Percentiles rank a stretch among this genome's conserved stretches.
phyloP scores from a whole-genome alignment of 1,140 invertebrate species.

The Daktulosphaira vitifoliae region DNA sequence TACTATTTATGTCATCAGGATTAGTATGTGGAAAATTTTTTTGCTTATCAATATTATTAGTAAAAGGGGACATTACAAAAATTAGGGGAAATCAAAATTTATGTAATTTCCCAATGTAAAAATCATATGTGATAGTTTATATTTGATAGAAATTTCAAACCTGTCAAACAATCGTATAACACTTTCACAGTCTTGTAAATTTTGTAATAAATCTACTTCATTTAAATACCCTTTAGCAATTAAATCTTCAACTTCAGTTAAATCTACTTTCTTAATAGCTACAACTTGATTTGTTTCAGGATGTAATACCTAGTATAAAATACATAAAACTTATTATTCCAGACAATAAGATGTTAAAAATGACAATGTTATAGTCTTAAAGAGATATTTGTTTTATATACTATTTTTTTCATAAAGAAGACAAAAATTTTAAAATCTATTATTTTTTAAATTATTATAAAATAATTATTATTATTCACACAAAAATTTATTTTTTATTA shows the following conservation, averaged over 20 bases:
- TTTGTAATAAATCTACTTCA: slow-evolving; percentile 77
- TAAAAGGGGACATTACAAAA: too few species aligned
- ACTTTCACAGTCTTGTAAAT: slow-evolving; percentile 69
- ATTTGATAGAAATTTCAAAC: too few species aligned
- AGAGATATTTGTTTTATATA: neutral
- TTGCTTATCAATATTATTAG: too few species aligned
- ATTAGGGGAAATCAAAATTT: too few species aligned
- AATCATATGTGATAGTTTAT: too few species aligned
- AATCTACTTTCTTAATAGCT: slow-evolving; percentile 49
- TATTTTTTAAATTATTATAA: too few species aligned
- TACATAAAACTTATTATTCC: neutral
- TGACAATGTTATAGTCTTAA: slow-evolving; percentile 3
- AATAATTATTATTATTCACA: too few species aligned
- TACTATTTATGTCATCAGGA: too few species aligned
- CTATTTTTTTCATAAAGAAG: neutral
- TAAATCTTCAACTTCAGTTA: slow-evolving; percentile 57
- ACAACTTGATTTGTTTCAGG: slow-evolving; percentile 36
- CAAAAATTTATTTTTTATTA: too few species aligned
- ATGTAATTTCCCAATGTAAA: too few species aligned
- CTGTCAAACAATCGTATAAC: slow-evolving; percentile 82
- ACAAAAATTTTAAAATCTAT: neutral
- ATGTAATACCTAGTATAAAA: slow-evolving; percentile 37
- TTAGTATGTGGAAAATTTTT: too few species aligned
- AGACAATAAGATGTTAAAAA: neutral
- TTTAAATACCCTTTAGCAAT: slow-evolving; percentile 74